Base-by-base conservation (phyloP, 2,113 vertebrate genomes). In the Marmota flaviventris region DNA sequence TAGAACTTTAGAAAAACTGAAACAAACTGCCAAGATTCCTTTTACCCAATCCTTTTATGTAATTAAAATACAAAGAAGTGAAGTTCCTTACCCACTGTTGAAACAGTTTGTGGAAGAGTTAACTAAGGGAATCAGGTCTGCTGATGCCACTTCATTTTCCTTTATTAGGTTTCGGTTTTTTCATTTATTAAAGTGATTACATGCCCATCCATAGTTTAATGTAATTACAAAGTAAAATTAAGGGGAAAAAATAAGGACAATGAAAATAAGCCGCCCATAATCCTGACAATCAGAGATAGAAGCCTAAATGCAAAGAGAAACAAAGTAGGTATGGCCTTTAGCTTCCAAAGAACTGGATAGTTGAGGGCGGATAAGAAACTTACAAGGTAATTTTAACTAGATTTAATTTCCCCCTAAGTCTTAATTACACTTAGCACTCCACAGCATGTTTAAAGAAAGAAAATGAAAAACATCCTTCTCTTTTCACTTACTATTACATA, bases 171-270 rank as follows among this genome's bases (percentile, higher is more conserved):
- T 53, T 75, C 76, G 3, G 2, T 8, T 91, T 85, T 91, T 39
- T 87, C 79, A 34, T 67, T 85, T 78, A 58, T 94, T 69, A 78
- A 73, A 90, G 42, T 78, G 79, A 82, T 92, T 92, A 77, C 4
- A 29, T 22, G 45, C 91, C 76, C 72, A 75, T 2, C 72, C 72
- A 75, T 2, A 37, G 24, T 65, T 75, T 70, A 87, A 65, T 17
- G 25, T 48, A 85, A 85, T 77, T 83, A 39, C 37, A 94, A 53
- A 94, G 51, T n/a, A 97, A 95, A 96, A 89, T 9, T 24, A 87
- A 14, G 27, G 10, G 20, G 8, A 65, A 72, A 76, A 76, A 84
- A 42, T 53, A 75, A 78, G 77, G n/a, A 69, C 86, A 87, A 67
- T 42, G 24, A 84, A 97, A 91, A 91, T 63, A 90, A 94, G 79